Evolutionary conservation across 2,113 vertebrate genomes (phyloP), one percentile per base, ranked within the genome.

Genomic region (Tautogolabrus adspersus): DNA sequence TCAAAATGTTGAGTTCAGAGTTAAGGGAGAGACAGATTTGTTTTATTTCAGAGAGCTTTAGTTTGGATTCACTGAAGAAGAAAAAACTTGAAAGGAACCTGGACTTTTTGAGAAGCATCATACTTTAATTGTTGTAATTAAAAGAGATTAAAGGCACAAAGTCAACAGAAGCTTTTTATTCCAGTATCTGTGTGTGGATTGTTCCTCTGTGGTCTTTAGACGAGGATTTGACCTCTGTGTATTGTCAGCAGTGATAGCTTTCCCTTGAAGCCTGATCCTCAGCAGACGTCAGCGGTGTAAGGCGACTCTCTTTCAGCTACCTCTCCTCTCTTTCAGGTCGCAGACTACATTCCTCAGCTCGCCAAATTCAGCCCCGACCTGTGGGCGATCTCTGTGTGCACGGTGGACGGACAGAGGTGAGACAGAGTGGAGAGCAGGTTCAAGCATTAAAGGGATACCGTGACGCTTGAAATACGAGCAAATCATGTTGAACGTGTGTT

Each of bases 321-420:
- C 46, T 56, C 11, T 0, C 37, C 26, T 77, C 51, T 85, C 52
- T 89, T 90, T 23, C 91, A 99, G 98, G 98, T 99, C 83, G 98
- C 97, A 70, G 97, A 99, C 91, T 99, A 99, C 93, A 98, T 99
- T 95, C 98, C 98, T 81, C 98, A 99, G 42, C 95, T 99, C 63
- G 96, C 98, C 82, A 99, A 96, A 83, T 99, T 99, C 94, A 99
- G 94, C 92, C 97, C 97, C 1, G 96, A 99, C 88, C 86, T 99
- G 84, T 99, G 98, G 98, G 97, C 96, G 2, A 97, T 98, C 12
- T 97, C 98, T 6, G 91, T 99, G 82, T 99, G 98, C 94, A 99
- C 98, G 5, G 97, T 99, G 13, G 98, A 99, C 71, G 98, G 98
- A 86, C 98, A 99, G 90, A 99, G 98, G 98, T 99, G 94, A 89